Evolutionary conservation across 2,797 vertebrate genomes (phyloP).

Genomic region (Molossus alvarezi): DNA sequence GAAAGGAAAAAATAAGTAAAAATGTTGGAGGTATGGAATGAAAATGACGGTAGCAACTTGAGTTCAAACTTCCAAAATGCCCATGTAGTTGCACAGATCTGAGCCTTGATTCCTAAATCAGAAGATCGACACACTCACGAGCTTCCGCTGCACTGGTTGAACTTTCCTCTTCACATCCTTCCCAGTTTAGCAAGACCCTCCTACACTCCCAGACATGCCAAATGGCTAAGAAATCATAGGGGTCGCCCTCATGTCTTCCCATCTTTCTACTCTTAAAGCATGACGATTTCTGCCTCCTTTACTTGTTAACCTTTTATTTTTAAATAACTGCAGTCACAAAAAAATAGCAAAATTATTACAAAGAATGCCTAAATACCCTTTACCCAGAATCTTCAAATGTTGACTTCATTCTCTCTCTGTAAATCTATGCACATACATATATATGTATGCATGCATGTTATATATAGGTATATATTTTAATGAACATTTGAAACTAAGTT

Average conservation of each 20-base stretch:
- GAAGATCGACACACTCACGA: not conserved
- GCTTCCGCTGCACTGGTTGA: not conserved
- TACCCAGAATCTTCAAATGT: conserved; percentile 1
- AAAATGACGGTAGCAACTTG: conserved; percentile 27
- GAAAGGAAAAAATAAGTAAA: not conserved
- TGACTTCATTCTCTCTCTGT: not conserved
- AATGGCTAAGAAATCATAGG: not conserved
- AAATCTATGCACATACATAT: not conserved
- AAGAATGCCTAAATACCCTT: not conserved
- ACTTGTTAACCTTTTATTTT: conserved; percentile 50
- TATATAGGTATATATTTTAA: not conserved
- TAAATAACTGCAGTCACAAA: conserved; percentile 49
- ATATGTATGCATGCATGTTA: not conserved
- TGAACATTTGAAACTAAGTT: conserved; percentile 46
- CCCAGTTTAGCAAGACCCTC: not conserved
- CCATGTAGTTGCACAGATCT: not conserved
- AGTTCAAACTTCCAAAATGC: conserved; percentile 24
- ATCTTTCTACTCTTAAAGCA: conserved; percentile 2
- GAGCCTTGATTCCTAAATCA: conserved; percentile 34
- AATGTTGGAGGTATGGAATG: not conserved
- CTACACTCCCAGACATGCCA: not conserved
- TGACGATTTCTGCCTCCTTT: not conserved
- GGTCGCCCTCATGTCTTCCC: not conserved
- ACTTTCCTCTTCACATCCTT: not conserved
- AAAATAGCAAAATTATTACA: conserved; percentile 37